phyloP scores from a whole-genome alignment of 2,888 invertebrate genomes.

The Luperina nickerlii region DNA sequence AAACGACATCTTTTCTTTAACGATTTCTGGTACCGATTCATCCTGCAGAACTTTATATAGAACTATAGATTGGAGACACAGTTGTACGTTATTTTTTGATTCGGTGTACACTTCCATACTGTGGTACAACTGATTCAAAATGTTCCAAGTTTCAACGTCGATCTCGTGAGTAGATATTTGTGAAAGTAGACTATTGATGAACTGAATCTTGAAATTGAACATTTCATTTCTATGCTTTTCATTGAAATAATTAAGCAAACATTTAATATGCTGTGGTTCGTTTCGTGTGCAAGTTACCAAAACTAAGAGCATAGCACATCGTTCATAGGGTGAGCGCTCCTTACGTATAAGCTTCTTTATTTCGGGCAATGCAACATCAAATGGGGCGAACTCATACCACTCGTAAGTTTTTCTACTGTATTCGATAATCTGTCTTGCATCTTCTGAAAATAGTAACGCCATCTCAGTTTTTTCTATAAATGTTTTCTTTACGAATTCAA shows the following conservation, averaged over 20 bases:
- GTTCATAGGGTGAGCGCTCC: slow-evolving; percentile 75
- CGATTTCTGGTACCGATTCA: slow-evolving; percentile 74
- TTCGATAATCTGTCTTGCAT: slow-evolving; percentile 61
- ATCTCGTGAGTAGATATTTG: slow-evolving; percentile 71
- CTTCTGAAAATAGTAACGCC: not conserved
- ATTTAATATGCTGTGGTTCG: slow-evolving; percentile 71
- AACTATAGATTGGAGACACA: slow-evolving; percentile 76
- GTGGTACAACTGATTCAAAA: slow-evolving; percentile 78
- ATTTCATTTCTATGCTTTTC: slow-evolving; percentile 83
- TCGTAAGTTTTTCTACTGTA: slow-evolving; percentile 15
- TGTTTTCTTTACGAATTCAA: slow-evolving; percentile 13
- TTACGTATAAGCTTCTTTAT: slow-evolving; percentile 76
- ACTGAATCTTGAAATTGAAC: slow-evolving; percentile 78
- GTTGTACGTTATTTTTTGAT: slow-evolving; percentile 71
- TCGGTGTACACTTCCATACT: slow-evolving; percentile 83
- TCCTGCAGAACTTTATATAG: slow-evolving; percentile 76
- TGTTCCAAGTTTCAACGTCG: slow-evolving; percentile 76
- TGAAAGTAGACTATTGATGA: slow-evolving; percentile 74
- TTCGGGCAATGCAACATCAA: slow-evolving; percentile 74
- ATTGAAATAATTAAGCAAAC: slow-evolving; percentile 76
- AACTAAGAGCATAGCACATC: slow-evolving; percentile 74
- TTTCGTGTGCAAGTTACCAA: slow-evolving; percentile 73
- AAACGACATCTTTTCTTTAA: slow-evolving; percentile 75
- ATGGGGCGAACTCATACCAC: slow-evolving; percentile 62
- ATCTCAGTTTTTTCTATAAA: slow-evolving; percentile 34